Base-by-base conservation (phyloP, 1,140 invertebrate genomes). In the Nasonia vitripennis region DNA sequence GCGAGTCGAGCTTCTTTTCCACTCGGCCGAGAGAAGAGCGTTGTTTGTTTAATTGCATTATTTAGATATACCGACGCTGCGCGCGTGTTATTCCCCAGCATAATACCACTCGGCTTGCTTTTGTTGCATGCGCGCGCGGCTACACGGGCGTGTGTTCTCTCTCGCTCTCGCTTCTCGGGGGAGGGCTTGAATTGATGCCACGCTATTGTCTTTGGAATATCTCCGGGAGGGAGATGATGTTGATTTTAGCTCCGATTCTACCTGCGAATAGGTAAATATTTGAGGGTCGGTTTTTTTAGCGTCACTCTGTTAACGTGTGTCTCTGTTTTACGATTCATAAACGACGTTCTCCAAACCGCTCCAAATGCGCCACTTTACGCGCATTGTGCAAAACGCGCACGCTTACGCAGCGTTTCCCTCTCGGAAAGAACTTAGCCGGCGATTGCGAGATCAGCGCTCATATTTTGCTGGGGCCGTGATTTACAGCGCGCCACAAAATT, bases 41-140 rank as follows among this genome's bases (percentile, higher is more conserved):
- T 27, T 71, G 70, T 75, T 45, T 45, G 74, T 75, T 75, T 75
- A 75, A 75, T 75, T 45, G 74, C 74, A 41, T 75, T 45, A 75
- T 75, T 75, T 75, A 45, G 74, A 75, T 75, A 75, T 31, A 34
- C 70, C 2, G 23, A 9, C 70, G 70, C 27, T 27, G 23, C 70
- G 70, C 70, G 62, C 17, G 70, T 71, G 70, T 62, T 20, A 14
- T 37, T 37, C 55, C 6, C 55, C 2, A 14, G 55, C 17, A 62
- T 62, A 20, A 62, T 20, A 20, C 55, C 9, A 45, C 3, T 55
- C 11, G 51, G 5, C 11, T 55, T 55, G 55, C 2, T 62, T 62
- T 62, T 62, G 4, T 62, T 62, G 55, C 7, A 1, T 6, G 55
- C 1, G 20, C 7, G 6, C 2, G 55, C 1, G 41, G 10, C 6